phyloP scores from a whole-genome alignment of 2,113 vertebrate genomes.

The Paramormyrops kingsleyae region DNA sequence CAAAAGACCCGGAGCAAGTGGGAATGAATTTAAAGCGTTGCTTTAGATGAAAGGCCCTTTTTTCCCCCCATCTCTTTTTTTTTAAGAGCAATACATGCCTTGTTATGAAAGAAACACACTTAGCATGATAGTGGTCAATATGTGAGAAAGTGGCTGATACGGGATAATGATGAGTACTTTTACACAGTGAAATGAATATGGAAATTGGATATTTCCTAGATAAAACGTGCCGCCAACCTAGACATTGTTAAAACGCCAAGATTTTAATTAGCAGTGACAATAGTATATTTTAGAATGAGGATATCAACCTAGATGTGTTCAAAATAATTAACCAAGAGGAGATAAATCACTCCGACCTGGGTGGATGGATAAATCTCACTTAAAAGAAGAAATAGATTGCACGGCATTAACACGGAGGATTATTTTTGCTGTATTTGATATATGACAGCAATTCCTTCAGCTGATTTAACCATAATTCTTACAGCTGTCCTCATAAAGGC shows the following conservation, averaged over 20 bases:
- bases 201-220: constrained; percentile 36
- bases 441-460: not conserved
- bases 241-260: constrained; percentile 27
- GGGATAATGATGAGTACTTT: constrained; percentile 34
- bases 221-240: constrained; percentile 27
- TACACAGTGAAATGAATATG: constrained; percentile 38
- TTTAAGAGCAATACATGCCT: constrained; percentile 85
- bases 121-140: constrained; percentile 80
- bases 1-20: constrained; percentile 78
- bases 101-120: constrained; percentile 79
- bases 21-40: constrained; percentile 88
- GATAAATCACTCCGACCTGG: constrained; percentile 3
- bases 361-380: not conserved
- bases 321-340: constrained; percentile 8
- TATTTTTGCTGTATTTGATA: not conserved
- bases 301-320: constrained; percentile 3
- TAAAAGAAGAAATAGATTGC: not conserved
- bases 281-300: constrained; percentile 30
- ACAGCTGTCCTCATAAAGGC: not conserved
- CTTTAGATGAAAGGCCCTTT: constrained; percentile 92
- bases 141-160: constrained; percentile 52
- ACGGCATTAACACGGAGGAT: not conserved
- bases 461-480: not conserved
- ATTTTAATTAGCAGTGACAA: constrained; percentile 31
- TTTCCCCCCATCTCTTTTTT: constrained; percentile 59